Conservation (phyloP, 2,113 vertebrate genomes). For the Dasypus novemcinctus region DNA sequence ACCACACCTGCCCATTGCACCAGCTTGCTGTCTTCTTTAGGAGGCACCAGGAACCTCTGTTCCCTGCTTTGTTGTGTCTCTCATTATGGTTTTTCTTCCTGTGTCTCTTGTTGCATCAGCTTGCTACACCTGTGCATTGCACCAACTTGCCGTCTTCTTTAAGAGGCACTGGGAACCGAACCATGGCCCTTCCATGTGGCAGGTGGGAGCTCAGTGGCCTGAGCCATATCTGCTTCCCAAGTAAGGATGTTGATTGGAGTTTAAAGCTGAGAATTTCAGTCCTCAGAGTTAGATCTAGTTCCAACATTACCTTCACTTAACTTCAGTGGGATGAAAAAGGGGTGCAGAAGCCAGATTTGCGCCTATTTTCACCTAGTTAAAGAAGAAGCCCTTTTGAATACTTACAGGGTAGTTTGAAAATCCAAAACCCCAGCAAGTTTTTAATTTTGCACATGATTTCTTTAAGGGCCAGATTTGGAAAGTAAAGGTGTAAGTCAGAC, state of each 20-base stretch:
- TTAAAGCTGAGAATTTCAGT: neutral
- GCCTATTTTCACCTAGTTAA: neutral
- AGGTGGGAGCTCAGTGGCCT: no score
- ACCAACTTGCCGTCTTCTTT: no score
- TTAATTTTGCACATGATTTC: neutral
- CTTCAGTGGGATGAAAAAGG: neutral
- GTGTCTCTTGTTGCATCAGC: no score
- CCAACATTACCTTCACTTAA: neutral
- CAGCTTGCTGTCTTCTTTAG: no score
- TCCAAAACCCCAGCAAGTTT: neutral
- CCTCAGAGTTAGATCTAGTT: neutral
- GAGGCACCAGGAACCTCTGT: no score
- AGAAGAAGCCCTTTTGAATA: neutral
- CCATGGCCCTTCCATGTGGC: no score
- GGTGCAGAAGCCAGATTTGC: neutral
- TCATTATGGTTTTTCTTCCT: no score
- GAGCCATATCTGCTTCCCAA: no score
- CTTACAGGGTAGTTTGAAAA: neutral
- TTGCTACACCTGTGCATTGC: no score
- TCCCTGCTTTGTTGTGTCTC: no score
- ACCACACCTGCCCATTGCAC: no score
- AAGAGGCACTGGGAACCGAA: no score
- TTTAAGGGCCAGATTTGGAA: slow-evolving; percentile 35
- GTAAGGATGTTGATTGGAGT: neutral
- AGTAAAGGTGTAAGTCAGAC: neutral